These are phyloP conservation scores for Emydoidea blandingii DNA, from an alignment of 2,797 vertebrate species.

Conservation along the genomic window DNA sequence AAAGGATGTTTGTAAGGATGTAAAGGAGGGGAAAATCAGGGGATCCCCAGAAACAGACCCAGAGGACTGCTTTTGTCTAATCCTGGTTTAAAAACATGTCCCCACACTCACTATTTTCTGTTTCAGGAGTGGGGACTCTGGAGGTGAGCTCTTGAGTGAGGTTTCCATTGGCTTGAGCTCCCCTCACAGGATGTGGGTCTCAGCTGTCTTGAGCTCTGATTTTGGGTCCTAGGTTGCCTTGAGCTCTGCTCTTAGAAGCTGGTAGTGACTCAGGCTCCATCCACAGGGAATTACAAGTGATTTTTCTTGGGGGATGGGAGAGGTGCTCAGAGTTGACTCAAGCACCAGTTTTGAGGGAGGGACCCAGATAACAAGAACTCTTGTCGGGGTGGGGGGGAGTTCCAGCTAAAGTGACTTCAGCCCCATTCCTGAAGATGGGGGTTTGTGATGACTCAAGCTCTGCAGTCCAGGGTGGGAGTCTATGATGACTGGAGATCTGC, in stretches of 20 bases:
- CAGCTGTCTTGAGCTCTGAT: neutral
- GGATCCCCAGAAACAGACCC: neutral
- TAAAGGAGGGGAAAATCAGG: neutral
- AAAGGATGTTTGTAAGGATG: neutral
- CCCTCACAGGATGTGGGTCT: neutral
- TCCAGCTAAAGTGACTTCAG: neutral
- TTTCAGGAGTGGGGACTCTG: neutral
- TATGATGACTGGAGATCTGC: neutral
- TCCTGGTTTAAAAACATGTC: neutral
- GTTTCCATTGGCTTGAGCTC: neutral
- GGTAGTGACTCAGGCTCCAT: neutral
- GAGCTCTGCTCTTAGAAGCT: neutral
- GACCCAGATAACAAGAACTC: neutral
- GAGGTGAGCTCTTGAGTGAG: fast-evolving
- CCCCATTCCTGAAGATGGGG: neutral
- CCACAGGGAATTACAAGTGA: neutral
- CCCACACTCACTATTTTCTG: neutral
- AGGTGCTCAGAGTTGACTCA: neutral
- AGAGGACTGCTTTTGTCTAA: neutral
- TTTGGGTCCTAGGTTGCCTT: neutral
- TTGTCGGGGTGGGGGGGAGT: neutral
- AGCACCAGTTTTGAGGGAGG: neutral
- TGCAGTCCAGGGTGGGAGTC: neutral
- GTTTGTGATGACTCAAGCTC: constrained; percentile 8
- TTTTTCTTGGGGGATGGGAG: neutral